A percentile compares a stretch with the other conserved stretches of the same genome.
These are phyloP conservation scores for Aphodius granarius DNA, from an alignment of 2,888 invertebrate species.

Conservation along the genomic window DNA sequence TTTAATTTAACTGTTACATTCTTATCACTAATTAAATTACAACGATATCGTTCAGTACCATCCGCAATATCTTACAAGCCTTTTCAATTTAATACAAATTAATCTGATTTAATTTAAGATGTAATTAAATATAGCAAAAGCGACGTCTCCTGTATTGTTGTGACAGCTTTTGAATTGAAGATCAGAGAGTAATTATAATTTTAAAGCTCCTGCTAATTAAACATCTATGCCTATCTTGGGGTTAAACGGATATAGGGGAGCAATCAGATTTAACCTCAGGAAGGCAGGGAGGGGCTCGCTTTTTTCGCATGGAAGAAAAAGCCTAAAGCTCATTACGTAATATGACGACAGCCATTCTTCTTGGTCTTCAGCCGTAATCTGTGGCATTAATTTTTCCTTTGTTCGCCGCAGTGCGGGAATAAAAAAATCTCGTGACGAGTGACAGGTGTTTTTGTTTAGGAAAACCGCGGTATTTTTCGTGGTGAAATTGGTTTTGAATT, in stretches of 20 bases:
- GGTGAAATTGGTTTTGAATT: not conserved
- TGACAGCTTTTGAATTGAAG: not conserved
- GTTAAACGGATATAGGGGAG: conserved; percentile 40
- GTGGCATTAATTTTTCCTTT: not conserved
- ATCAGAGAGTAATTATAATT: conserved; percentile 34
- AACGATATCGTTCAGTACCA: not conserved
- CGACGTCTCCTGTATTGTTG: not conserved
- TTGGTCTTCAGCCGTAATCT: conserved; percentile 21
- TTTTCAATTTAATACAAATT: not conserved
- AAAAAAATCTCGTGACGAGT: not conserved
- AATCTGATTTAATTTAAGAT: not conserved
- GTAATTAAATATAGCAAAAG: not conserved
- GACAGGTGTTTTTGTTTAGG: not conserved
- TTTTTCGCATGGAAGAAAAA: conserved; percentile 27
- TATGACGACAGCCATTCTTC: conserved; percentile 40
- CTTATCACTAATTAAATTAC: not conserved
- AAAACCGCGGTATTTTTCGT: not conserved
- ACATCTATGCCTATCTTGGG: conserved; percentile 40
- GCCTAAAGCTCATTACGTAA: conserved; percentile 39
- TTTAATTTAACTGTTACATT: no score
- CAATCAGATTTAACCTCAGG: conserved; percentile 41
- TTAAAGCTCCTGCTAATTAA: conserved; percentile 46
- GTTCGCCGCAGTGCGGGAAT: not conserved
- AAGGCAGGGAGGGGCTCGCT: conserved; percentile 26
- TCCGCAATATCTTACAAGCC: not conserved